Base-by-base conservation (phyloP, 2,888 invertebrate species). In the Caenorhabditis sinica region DNA sequence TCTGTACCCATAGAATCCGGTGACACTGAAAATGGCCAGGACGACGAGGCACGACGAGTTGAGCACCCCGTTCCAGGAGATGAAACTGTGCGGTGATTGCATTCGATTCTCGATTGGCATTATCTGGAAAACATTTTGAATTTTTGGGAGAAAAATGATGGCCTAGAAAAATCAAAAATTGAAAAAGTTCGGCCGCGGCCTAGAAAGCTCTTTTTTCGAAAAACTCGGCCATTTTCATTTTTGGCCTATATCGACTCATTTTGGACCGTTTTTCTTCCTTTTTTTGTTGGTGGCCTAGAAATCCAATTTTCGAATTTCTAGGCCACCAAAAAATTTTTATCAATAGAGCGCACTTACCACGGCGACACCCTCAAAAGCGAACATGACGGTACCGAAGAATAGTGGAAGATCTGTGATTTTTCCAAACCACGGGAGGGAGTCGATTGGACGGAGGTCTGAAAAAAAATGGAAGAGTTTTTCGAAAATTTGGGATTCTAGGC, bases 381-480 rank as follows among this genome's bases (percentile, higher is more conserved):
- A 97, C 90, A 97, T 96, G 36, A 96, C 97, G 0, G 97, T 97
- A 36, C 97, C 97, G 94, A 97, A 97, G 93, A 96, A 97, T 28
- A 97, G 94, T 0, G 97, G 97, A 76, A 96, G 79, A 75, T 87
- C 87, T 1, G 86, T 28, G n/a, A 87, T 53, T 33, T 81, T 76
- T 25, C 87, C 88, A 51, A 89, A 89, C 86, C 85, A 87, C 17
- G 89, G 88, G 17, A 90, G 71, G 0, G 86, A 86, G 40, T 56
- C 58, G 28, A 88, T 76, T 33, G 89, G 88, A 11, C 72, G 81
- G 17, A 87, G 83, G 56, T 87, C 83, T 76, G 72, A 95, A 0
- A 53, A 63, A 51, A 28, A 45, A 58, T 13, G 2, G 0, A 36
- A 36, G 33, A 36, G 33, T 36, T 36, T 36, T 36, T 36, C 23